Percentiles rank a stretch among this genome's conserved stretches.
Conservation (phyloP, 1,140 invertebrate genomes). For the Belonocnema kinseyi region DNA sequence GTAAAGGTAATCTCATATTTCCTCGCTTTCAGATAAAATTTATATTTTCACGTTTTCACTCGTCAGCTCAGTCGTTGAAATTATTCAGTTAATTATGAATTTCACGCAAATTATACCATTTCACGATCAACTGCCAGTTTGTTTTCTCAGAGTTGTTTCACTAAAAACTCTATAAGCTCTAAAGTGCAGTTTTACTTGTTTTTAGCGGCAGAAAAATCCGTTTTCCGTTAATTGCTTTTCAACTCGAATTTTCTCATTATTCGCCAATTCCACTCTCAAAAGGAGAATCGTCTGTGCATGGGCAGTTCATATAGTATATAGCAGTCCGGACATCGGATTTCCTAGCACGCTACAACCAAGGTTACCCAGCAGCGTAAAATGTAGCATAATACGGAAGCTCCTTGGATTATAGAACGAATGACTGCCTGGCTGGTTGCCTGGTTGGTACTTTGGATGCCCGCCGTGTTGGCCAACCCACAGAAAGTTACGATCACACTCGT, state of each 20-base stretch:
- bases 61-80: too few species aligned
- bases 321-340: slow-evolving; percentile 1
- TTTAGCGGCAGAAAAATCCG: neutral
- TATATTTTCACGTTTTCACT: too few species aligned
- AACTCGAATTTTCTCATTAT: slow-evolving; percentile 18
- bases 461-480: slow-evolving; percentile 25
- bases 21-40: too few species aligned
- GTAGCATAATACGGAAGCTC: slow-evolving; percentile 30
- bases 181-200: slow-evolving; percentile 10
- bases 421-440: slow-evolving; percentile 18
- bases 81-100: too few species aligned
- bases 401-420: slow-evolving; percentile 29
- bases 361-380: slow-evolving; percentile 13
- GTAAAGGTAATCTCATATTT: too few species aligned
- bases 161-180: neutral
- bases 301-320: neutral
- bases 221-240: slow-evolving; percentile 1
- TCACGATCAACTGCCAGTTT: neutral
- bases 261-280: slow-evolving; percentile 11
- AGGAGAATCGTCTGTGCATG: slow-evolving; percentile 3
- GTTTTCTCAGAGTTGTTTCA: neutral
- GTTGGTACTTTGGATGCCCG: slow-evolving; percentile 26
- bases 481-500: slow-evolving; percentile 19
- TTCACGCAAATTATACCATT: neutral
- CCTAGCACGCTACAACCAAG: neutral